These are phyloP conservation scores for Pelosia muscerda DNA, from an alignment of 2,888 invertebrate genomes.

Conservation along the genomic window DNA sequence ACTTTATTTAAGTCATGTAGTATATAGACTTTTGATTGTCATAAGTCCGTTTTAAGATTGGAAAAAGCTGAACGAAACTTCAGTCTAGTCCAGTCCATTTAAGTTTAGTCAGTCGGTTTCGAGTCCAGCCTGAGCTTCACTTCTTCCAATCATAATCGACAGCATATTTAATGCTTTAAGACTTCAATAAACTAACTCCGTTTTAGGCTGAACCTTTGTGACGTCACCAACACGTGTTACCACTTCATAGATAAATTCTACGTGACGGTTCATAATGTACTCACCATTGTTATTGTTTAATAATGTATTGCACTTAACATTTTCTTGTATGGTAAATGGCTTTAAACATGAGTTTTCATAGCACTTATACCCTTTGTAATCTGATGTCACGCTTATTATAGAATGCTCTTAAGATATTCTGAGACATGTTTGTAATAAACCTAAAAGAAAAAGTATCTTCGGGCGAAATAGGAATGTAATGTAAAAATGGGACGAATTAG, in stretches of 20 bases:
- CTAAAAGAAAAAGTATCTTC: too few relatives aligned
- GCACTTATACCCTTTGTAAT: not conserved
- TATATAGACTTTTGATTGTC: too few relatives aligned
- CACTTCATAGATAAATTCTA: conserved; percentile 12
- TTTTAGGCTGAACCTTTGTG: not conserved
- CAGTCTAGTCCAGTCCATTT: too few relatives aligned
- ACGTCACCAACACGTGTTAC: conserved; percentile 8
- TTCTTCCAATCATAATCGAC: too few relatives aligned
- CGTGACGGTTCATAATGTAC: not conserved
- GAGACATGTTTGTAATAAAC: not conserved
- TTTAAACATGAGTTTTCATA: not conserved
- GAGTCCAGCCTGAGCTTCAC: too few relatives aligned
- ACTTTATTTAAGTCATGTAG: too few relatives aligned
- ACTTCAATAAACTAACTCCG: too few relatives aligned
- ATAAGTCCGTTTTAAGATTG: too few relatives aligned
- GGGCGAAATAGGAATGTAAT: not conserved
- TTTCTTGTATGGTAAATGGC: conserved; percentile 6
- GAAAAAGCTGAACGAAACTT: too few relatives aligned
- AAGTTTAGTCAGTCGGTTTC: too few relatives aligned
- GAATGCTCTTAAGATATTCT: not conserved
- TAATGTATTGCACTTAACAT: not conserved
- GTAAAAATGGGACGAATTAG: not conserved
- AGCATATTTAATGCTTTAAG: too few relatives aligned
- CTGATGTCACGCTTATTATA: not conserved
- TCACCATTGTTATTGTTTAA: conserved; percentile 12